Conservation (phyloP, 1,140 invertebrate genomes). For the Diorhabda carinulata region DNA sequence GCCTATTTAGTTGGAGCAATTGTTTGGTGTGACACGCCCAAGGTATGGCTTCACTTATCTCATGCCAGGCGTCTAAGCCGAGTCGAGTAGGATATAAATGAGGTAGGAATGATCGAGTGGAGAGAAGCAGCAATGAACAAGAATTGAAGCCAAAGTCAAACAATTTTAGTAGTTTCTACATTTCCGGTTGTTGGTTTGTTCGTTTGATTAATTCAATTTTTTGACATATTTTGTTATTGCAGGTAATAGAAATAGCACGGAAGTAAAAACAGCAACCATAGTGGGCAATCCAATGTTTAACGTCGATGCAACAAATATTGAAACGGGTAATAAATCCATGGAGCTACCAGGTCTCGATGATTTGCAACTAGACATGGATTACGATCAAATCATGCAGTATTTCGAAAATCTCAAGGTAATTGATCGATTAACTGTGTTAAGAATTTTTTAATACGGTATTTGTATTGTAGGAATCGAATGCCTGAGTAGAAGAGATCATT, state of each 20-base stretch:
- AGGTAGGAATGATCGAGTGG: too few relatives aligned
- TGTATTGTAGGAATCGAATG: conserved; percentile 64
- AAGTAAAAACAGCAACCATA: conserved; percentile 77
- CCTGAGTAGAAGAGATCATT: conserved; percentile 75
- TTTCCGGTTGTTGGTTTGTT: not conserved
- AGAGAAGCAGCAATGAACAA: too few relatives aligned
- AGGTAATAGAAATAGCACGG: conserved; percentile 51
- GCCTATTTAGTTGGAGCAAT: too few relatives aligned
- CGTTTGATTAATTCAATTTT: not conserved
- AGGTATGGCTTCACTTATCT: too few relatives aligned
- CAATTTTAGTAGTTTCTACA: not conserved
- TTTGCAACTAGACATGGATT: conserved; percentile 85
- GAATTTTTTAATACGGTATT: not conserved
- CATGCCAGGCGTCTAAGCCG: too few relatives aligned
- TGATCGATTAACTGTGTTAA: not conserved
- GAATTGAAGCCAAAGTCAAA: not conserved
- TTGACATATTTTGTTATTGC: too few relatives aligned
- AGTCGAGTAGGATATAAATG: too few relatives aligned
- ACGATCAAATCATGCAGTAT: conserved; percentile 95
- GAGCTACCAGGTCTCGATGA: conserved; percentile 66
- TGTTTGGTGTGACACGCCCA: too few relatives aligned
- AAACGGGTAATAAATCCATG: conserved; percentile 50
- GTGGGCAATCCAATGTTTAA: conserved; percentile 85
- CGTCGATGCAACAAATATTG: conserved; percentile 45
- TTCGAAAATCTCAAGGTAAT: conserved; percentile 92